These are phyloP conservation scores for Centropristis striata DNA, from an alignment of 2,113 vertebrate genomes.

Conservation along the genomic window DNA sequence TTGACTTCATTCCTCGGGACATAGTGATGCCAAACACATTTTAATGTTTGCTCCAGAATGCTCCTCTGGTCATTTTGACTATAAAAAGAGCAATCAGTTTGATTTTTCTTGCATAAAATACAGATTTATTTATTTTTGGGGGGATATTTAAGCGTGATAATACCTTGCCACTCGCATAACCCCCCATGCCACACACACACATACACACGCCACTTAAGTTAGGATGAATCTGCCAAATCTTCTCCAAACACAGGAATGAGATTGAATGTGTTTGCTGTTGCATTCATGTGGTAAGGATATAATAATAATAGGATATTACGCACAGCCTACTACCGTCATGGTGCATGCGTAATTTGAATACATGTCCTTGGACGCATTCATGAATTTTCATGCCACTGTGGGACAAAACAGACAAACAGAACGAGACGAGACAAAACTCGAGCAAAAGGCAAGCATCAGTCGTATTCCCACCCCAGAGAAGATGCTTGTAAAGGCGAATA, in stretches of 20 bases:
- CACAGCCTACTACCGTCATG: slow-evolving; percentile 72
- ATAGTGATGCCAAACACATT: not conserved
- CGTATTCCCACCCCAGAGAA: slow-evolving; percentile 80
- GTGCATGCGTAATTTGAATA: slow-evolving; percentile 79
- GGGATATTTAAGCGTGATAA: not conserved
- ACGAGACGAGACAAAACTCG: slow-evolving; percentile 67
- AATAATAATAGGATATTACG: slow-evolving; percentile 71
- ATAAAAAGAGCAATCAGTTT: not conserved
- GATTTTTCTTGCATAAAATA: not conserved
- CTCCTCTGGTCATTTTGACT: not conserved
- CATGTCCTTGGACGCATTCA: slow-evolving; percentile 80
- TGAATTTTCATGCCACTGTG: slow-evolving; percentile 74
- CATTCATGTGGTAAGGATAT: slow-evolving; percentile 48
- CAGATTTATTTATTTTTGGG: not conserved
- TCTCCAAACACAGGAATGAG: slow-evolving; percentile 49
- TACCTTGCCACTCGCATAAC: slow-evolving; percentile 33
- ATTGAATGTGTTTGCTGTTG: slow-evolving; percentile 35
- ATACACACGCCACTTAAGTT: slow-evolving; percentile 60
- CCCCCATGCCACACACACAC: slow-evolving; percentile 35
- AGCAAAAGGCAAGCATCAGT: slow-evolving; percentile 75
- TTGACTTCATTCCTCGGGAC: not conserved
- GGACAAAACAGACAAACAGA: slow-evolving; percentile 68
- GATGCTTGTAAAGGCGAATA: slow-evolving; percentile 78
- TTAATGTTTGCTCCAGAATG: not conserved
- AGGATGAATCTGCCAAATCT: slow-evolving; percentile 56